Conservation (phyloP, 2,888 invertebrate species). For the Clistopyga incitator region DNA sequence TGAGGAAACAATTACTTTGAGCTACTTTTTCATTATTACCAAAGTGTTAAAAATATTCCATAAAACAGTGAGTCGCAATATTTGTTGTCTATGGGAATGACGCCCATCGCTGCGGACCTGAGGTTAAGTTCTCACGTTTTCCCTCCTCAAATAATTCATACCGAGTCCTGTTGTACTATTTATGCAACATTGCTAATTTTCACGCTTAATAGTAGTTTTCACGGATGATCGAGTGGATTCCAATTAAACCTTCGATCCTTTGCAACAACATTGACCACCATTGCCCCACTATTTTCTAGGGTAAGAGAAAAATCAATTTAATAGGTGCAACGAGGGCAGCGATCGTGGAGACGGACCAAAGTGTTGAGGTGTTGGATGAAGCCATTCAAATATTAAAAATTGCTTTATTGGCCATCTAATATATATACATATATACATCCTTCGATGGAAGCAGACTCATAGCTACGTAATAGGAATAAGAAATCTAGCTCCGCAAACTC, state of each 20-base stretch:
- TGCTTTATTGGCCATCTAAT: not conserved
- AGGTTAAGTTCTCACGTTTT: conserved; percentile 15
- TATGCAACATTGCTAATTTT: conserved; percentile 5
- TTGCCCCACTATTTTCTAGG: not conserved
- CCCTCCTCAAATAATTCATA: not conserved
- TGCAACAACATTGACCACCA: not conserved
- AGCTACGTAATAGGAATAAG: conserved; percentile 2
- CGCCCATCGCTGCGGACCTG: not conserved
- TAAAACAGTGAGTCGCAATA: too few relatives aligned
- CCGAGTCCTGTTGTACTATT: not conserved
- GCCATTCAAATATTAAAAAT: conserved; percentile 42
- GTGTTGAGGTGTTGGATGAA: conserved; percentile 23
- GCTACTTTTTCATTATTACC: too few relatives aligned
- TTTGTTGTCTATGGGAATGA: not conserved
- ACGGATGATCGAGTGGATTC: not conserved
- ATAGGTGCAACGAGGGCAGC: not conserved
- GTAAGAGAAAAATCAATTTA: conserved; percentile 9
- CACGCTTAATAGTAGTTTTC: not conserved
- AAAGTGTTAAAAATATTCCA: too few relatives aligned
- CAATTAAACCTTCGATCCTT: not conserved
- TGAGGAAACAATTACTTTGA: too few relatives aligned
- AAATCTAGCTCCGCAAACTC: conserved; percentile 36
- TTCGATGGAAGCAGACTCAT: not conserved
- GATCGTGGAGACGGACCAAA: conserved; percentile 24
- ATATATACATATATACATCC: not conserved